Evolutionary conservation across 2,113 vertebrate species (phyloP).

Genomic region (Spea multiplicata): DNA sequence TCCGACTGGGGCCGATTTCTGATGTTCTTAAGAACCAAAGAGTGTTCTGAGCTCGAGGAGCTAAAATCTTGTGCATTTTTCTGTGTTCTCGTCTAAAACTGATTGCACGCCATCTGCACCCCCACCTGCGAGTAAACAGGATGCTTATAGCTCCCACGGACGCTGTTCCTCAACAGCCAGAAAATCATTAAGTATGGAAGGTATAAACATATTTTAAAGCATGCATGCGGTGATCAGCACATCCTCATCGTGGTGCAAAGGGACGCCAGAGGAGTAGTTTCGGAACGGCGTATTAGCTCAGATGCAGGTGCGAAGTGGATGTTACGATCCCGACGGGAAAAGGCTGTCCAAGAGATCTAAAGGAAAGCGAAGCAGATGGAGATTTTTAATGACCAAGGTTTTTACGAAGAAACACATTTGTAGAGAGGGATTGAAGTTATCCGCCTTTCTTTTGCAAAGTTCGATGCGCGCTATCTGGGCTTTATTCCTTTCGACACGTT

Average conservation of each 20-base stretch:
- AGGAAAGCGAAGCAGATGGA: conserved; percentile 33
- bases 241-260: conserved; percentile 5
- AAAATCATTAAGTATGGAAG: conserved; percentile 28
- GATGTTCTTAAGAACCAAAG: background rate
- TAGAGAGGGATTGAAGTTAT: conserved; percentile 25
- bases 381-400: conserved; percentile 19
- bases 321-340: conserved; percentile 27
- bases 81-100: background rate
- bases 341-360: conserved; percentile 38
- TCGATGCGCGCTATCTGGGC: background rate
- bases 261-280: conserved; percentile 24
- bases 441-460: conserved; percentile 12
- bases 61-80: conserved; percentile 1
- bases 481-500: conserved; percentile 1
- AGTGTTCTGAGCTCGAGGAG: background rate
- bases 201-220: conserved; percentile 41
- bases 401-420: conserved; percentile 36
- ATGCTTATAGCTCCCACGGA: conserved; percentile 20
- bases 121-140: conserved; percentile 16
- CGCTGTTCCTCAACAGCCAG: conserved; percentile 15
- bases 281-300: conserved; percentile 22
- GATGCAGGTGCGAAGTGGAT: conserved; percentile 32
- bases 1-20: background rate
- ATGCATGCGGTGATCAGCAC: conserved; percentile 18
- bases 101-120: conserved; percentile 1